These are phyloP conservation scores for Microcebus murinus DNA, from an alignment of 2,113 vertebrate genomes.

Conservation along the genomic window DNA sequence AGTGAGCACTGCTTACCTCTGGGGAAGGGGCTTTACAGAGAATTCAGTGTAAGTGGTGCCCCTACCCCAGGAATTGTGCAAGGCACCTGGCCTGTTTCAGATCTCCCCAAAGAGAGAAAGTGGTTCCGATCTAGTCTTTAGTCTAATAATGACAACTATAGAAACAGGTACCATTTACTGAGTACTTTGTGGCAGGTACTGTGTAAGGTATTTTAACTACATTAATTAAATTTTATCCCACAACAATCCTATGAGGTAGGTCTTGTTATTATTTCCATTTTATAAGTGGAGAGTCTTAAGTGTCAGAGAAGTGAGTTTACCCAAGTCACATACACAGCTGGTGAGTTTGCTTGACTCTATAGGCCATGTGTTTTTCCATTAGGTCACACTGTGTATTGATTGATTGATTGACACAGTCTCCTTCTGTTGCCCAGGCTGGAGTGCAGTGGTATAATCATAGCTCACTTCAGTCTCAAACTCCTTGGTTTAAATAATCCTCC, in stretches of 20 bases:
- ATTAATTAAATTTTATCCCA: background rate
- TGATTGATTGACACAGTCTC: no score
- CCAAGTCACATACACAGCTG: background rate
- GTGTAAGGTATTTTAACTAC: background rate
- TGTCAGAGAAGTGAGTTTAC: background rate
- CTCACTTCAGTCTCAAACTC: no score
- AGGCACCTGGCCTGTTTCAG: background rate
- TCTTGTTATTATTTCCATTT: background rate
- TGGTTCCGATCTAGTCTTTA: background rate
- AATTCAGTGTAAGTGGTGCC: fast-evolving
- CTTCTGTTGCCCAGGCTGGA: no score
- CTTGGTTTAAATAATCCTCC: no score
- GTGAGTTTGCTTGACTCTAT: background rate
- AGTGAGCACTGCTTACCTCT: background rate
- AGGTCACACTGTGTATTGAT: no score
- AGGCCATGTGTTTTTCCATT: background rate
- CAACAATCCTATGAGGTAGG: background rate
- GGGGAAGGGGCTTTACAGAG: background rate
- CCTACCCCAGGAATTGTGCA: background rate
- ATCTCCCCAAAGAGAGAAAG: background rate
- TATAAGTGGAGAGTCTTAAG: background rate
- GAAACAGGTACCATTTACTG: background rate
- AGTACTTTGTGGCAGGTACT: background rate
- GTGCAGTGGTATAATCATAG: no score
- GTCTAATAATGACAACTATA: background rate